Evolutionary conservation across 2,888 invertebrate genomes (phyloP).

Genomic region (Mellilla xanthometata): DNA sequence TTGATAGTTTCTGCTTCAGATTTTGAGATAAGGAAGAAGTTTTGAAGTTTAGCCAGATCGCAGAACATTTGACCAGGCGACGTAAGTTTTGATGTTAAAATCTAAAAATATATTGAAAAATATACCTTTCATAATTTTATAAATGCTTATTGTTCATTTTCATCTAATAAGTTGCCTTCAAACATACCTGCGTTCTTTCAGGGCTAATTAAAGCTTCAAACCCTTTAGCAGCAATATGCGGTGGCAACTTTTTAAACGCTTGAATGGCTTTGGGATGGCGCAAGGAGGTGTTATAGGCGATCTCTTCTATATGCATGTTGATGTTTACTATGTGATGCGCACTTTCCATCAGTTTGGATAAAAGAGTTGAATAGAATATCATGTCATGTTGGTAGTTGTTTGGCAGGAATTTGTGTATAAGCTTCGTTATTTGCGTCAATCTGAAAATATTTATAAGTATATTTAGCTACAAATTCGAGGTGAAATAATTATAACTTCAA

Average conservation of each 20-base stretch:
- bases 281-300: conserved; percentile 63
- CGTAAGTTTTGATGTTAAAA: conserved; percentile 64
- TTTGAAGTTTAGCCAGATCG: conserved; percentile 54
- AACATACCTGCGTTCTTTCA: conserved; percentile 65
- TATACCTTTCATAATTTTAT: too few relatives aligned
- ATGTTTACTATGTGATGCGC: conserved; percentile 57
- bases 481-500: too few relatives aligned
- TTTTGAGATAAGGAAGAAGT: conserved; percentile 55
- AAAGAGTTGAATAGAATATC: conserved; percentile 64
- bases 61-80: conserved; percentile 69
- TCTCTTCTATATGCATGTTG: conserved; percentile 67
- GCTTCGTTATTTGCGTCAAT: conserved; percentile 54
- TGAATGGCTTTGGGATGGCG: conserved; percentile 61
- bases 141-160: too few relatives aligned
- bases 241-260: conserved; percentile 51
- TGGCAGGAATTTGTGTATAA: conserved; percentile 59
- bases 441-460: conserved; percentile 49
- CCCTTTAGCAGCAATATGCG: conserved; percentile 52
- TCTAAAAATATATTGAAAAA: conserved; percentile 57
- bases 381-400: conserved; percentile 55
- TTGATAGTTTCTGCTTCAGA: conserved; percentile 51
- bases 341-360: conserved; percentile 65
- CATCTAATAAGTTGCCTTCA: too few relatives aligned
- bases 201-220: conserved; percentile 71
- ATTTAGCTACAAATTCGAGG: too few relatives aligned